Evolutionary conservation across 2,888 invertebrate species (phyloP).

Genomic region (Folsomia candida): DNA sequence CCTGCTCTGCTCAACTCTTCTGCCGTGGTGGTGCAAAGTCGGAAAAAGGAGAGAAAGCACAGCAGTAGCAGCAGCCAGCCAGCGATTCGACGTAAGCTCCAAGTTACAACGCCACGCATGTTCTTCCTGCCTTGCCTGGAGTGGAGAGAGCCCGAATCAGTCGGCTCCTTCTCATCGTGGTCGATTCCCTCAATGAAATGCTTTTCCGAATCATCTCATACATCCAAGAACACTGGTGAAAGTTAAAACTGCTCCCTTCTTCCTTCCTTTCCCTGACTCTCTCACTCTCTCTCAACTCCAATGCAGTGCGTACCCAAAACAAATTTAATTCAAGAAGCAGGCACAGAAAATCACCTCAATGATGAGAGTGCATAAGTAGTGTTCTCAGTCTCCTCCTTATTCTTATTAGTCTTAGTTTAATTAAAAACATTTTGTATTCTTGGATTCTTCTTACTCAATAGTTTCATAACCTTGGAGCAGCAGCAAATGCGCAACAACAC

Average conservation of each 20-base stretch:
- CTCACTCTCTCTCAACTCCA: neutral
- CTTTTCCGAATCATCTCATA: slow-evolving; percentile 14
- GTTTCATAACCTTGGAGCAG: too few species aligned
- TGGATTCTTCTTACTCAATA: too few species aligned
- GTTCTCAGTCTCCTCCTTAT: too few species aligned
- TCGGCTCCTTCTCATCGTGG: slow-evolving; percentile 31
- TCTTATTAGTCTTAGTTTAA: too few species aligned
- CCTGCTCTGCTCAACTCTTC: neutral
- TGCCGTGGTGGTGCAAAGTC: slow-evolving; percentile 11
- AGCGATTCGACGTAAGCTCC: neutral
- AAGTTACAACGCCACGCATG: slow-evolving; percentile 43
- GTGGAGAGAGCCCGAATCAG: slow-evolving; percentile 11
- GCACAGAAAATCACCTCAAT: slow-evolving; percentile 33
- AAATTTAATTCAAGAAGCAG: slow-evolving; percentile 40
- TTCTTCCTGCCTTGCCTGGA: slow-evolving; percentile 31
- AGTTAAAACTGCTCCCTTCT: too few species aligned
- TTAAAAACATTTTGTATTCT: too few species aligned
- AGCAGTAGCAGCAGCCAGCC: neutral
- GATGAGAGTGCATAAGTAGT: too few species aligned
- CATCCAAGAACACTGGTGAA: neutral
- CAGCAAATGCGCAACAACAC: too few species aligned
- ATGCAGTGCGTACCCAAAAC: slow-evolving; percentile 36
- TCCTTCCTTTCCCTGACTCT: neutral
- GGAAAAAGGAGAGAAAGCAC: slow-evolving; percentile 12
- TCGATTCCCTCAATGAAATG: slow-evolving; percentile 45